phyloP scores from a whole-genome alignment of 2,888 invertebrate species.

The Cancer borealis region DNA sequence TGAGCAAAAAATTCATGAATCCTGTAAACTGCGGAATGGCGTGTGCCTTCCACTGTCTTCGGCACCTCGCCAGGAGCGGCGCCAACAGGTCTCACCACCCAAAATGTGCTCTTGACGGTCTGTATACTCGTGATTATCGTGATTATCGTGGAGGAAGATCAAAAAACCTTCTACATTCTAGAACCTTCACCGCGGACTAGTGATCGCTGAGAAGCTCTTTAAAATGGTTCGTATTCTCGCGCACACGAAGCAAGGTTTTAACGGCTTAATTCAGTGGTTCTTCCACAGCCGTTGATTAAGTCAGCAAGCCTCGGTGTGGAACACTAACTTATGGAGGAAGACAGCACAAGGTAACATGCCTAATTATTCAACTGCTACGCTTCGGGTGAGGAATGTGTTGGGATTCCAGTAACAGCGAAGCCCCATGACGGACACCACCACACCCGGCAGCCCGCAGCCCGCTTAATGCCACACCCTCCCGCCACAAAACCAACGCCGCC shows the following conservation, averaged over 20 bases:
- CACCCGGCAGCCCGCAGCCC: not conserved
- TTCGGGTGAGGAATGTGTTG: constrained; percentile 33
- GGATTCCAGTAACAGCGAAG: constrained; percentile 7
- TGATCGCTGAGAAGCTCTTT: not conserved
- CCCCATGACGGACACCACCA: constrained; percentile 2
- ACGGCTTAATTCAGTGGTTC: constrained; percentile 12
- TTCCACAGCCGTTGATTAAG: constrained; percentile 11
- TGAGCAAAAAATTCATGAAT: constrained; percentile 17
- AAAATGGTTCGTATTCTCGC: not conserved
- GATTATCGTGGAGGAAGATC: not conserved
- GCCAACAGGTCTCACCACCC: not conserved
- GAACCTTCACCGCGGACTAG: not conserved
- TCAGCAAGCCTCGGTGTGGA: constrained; percentile 18
- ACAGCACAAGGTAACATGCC: constrained; percentile 24
- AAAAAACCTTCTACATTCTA: not conserved
- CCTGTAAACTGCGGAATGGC: constrained; percentile 27
- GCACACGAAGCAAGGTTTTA: not conserved
- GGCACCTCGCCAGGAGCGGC: not conserved
- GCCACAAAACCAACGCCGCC: not conserved
- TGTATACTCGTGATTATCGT: not conserved
- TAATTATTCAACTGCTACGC: constrained; percentile 29
- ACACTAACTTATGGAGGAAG: not conserved
- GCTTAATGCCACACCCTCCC: constrained; percentile 2
- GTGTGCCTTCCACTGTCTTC: not conserved
- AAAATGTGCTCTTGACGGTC: not conserved